Conservation (phyloP, 2,797 vertebrate genomes). For the Fratercula arctica region DNA sequence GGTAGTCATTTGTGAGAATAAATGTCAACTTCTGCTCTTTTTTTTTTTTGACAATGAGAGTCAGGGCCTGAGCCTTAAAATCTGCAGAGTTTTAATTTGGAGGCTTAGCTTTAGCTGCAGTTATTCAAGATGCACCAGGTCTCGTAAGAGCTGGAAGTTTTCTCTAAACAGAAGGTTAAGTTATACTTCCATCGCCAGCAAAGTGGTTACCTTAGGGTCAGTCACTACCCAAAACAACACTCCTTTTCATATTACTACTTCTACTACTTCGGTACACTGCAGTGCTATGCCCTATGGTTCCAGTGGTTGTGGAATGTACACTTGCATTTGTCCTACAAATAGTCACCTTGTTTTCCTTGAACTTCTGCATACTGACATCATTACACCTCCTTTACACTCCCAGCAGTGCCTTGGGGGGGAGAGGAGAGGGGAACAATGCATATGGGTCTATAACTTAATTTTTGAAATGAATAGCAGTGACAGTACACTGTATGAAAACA, state of each 20-base stretch:
- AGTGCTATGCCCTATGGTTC: neutral
- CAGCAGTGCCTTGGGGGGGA: neutral
- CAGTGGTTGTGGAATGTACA: neutral
- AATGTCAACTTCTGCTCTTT: neutral
- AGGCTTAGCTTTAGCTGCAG: neutral
- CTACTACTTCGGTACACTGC: rapidly evolving
- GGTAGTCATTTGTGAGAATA: neutral
- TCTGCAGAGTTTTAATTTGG: neutral
- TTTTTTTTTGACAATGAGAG: neutral
- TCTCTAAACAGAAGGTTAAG: neutral
- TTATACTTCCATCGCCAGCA: neutral
- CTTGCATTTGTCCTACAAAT: neutral
- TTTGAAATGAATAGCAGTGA: neutral
- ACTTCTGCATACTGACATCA: neutral
- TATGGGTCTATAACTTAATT: neutral
- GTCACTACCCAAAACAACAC: neutral
- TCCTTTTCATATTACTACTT: rapidly evolving
- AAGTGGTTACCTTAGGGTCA: neutral
- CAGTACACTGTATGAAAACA: neutral
- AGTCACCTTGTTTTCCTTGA: neutral
- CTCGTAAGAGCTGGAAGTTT: neutral
- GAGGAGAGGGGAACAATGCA: neutral
- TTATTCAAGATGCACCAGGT: neutral
- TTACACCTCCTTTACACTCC: neutral
- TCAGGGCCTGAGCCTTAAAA: neutral